phyloP scores from a whole-genome alignment of 2,797 vertebrate species.

The Vireo griseus region DNA sequence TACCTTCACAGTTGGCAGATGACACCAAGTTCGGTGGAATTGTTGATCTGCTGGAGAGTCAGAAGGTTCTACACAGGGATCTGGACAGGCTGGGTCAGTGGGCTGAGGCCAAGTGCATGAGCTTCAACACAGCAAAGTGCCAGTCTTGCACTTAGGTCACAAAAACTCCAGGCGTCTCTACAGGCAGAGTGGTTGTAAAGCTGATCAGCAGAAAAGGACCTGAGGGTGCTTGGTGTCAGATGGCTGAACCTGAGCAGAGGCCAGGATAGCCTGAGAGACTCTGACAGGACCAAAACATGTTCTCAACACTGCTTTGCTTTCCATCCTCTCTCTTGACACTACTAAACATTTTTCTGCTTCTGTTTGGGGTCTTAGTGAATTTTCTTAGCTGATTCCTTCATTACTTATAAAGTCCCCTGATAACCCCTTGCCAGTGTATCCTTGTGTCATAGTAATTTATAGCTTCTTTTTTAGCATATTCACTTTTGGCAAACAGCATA shows the following conservation, averaged over 20 bases:
- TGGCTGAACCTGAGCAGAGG: rapidly evolving
- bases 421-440: neutral
- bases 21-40: rapidly evolving
- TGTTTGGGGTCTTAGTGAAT: neutral
- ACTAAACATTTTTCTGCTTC: neutral
- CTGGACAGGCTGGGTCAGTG: neutral
- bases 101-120: neutral
- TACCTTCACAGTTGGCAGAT: neutral
- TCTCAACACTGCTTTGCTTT: neutral
- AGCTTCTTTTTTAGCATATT: neutral
- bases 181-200: neutral
- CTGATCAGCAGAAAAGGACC: rapidly evolving
- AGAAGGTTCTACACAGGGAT: neutral
- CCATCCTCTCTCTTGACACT: neutral
- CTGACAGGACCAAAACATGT: neutral
- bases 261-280: neutral
- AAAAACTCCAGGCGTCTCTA: rapidly evolving
- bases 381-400: neutral
- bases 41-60: neutral
- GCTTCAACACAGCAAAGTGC: neutral
- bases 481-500: neutral
- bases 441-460: neutral
- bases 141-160: neutral
- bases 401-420: neutral
- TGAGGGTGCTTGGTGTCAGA: rapidly evolving